Conservation (phyloP, 2,888 invertebrate species). For the Hyposoter dolosus region DNA sequence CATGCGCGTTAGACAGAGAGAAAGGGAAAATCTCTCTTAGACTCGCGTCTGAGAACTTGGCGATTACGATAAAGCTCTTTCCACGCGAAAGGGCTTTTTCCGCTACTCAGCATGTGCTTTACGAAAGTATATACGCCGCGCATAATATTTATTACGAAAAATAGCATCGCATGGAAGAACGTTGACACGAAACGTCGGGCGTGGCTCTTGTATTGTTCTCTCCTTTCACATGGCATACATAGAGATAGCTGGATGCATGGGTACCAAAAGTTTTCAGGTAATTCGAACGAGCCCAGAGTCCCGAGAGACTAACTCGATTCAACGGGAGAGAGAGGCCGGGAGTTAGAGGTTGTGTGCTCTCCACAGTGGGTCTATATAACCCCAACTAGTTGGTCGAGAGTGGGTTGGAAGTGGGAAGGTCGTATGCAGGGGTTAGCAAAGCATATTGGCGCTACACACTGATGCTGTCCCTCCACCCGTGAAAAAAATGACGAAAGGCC, state of each 20-base stretch:
- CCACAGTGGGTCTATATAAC: constrained; percentile 33
- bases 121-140: not conserved
- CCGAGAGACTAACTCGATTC: constrained; percentile 70
- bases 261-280: constrained; percentile 68
- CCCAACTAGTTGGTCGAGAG: constrained; percentile 24
- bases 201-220: constrained; percentile 59
- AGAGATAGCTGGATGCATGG: constrained; percentile 10
- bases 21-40: constrained; percentile 9
- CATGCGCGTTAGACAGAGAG: not conserved
- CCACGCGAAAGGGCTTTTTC: not conserved
- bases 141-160: constrained; percentile 3
- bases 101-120: not conserved
- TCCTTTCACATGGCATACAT: constrained; percentile 41
- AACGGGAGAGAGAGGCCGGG: constrained; percentile 45
- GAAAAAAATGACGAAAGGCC: too few relatives aligned
- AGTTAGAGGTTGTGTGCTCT: constrained; percentile 60
- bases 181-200: constrained; percentile 50
- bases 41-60: not conserved
- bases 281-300: constrained; percentile 68
- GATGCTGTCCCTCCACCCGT: constrained; percentile 31
- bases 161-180: not conserved
- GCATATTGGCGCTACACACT: constrained; percentile 37
- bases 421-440: constrained; percentile 53
- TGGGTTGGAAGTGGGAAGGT: constrained; percentile 40
- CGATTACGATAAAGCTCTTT: not conserved